phyloP scores from a whole-genome alignment of 2,113 vertebrate species.

The Diadophis punctatus region DNA sequence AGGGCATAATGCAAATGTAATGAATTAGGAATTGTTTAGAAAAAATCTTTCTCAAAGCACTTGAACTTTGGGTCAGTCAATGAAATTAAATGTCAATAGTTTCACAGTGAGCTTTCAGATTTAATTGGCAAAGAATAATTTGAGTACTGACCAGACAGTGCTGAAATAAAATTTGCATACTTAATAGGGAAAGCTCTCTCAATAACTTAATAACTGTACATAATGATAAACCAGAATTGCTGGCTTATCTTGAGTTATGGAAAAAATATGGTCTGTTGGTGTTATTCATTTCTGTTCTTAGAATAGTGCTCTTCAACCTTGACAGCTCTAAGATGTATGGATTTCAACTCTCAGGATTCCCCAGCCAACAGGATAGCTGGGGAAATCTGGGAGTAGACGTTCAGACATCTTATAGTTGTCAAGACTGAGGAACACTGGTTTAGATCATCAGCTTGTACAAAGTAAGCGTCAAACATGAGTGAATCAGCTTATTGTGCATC shows the following conservation, averaged over 20 bases:
- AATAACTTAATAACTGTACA: not conserved
- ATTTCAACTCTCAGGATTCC: not conserved
- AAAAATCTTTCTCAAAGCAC: not conserved
- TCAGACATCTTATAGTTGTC: not conserved
- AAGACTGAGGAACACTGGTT: not conserved
- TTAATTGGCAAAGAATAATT: not conserved
- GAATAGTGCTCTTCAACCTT: not conserved
- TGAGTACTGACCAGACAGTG: not conserved
- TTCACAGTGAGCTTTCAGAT: not conserved
- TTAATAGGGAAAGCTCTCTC: not conserved
- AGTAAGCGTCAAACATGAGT: not conserved
- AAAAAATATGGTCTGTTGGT: not conserved
- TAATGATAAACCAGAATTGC: not conserved
- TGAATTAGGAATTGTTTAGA: conserved; percentile 1
- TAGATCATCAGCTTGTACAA: not conserved
- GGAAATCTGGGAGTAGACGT: not conserved
- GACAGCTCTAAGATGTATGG: not conserved
- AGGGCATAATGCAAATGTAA: not conserved
- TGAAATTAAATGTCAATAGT: not conserved
- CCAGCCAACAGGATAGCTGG: not conserved
- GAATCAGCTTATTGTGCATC: not conserved
- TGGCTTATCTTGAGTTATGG: not conserved
- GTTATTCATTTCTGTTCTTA: not conserved
- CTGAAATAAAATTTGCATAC: not conserved
- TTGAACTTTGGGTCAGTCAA: not conserved